Evolutionary conservation across 2,797 vertebrate genomes (phyloP).

Genomic region (Carcharodon carcharias): DNA sequence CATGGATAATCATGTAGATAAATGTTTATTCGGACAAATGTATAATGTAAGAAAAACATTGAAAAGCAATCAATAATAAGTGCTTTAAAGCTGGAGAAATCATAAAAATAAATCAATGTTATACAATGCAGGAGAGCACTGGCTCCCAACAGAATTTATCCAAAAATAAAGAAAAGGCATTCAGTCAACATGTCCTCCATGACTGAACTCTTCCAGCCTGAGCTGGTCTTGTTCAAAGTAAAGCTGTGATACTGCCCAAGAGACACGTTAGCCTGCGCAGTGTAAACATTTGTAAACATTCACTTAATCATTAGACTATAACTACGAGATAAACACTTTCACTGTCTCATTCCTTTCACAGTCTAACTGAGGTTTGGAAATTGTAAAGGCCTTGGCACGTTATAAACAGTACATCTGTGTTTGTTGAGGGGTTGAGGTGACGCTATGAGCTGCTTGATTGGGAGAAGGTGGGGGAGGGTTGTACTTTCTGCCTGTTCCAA

Average conservation of each 20-base stretch:
- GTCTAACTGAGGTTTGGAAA: constrained; percentile 26
- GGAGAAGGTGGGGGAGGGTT: not conserved
- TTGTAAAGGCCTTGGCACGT: constrained; percentile 17
- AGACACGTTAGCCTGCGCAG: constrained; percentile 59
- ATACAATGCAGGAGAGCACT: constrained; percentile 12
- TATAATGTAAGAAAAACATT: constrained; percentile 31
- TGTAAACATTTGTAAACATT: constrained; percentile 63
- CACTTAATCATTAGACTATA: constrained; percentile 56
- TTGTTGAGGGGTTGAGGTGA: not conserved
- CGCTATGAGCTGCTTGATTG: not conserved
- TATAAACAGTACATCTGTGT: constrained; percentile 29
- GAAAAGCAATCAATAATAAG: constrained; percentile 32
- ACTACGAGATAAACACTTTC: constrained; percentile 34
- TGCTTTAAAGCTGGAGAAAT: constrained; percentile 28
- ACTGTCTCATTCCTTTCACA: constrained; percentile 33
- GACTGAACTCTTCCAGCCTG: constrained; percentile 15
- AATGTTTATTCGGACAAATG: constrained; percentile 36
- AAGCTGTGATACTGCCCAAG: constrained; percentile 43
- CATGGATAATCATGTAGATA: constrained; percentile 24
- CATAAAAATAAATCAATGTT: constrained; percentile 34
- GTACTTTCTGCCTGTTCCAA: not conserved
- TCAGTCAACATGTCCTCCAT: not conserved
- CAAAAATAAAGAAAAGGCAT: constrained; percentile 15
- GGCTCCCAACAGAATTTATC: constrained; percentile 28
- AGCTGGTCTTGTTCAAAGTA: constrained; percentile 29